Evolutionary conservation across 2,113 vertebrate species (phyloP), one percentile per base, ranked within the genome.

Genomic region (Eretmochelys imbricata): DNA sequence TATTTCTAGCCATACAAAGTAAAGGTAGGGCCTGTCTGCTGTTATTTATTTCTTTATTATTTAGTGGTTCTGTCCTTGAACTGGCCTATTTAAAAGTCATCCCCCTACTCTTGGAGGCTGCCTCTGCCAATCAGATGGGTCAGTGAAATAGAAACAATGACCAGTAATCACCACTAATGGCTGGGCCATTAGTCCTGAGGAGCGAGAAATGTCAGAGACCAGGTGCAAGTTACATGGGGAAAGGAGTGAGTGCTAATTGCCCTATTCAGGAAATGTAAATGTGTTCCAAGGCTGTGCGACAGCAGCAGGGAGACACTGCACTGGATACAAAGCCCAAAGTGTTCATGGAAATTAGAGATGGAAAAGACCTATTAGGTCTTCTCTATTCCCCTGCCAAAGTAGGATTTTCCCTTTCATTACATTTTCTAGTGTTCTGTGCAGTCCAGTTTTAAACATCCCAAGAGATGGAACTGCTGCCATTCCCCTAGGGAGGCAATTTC

Each of bases 181-280:
- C 86, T 78, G 65, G n/a, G 49, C 55, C 89, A 97, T 97, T 97
- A 97, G 97, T 91, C 85, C 91, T 95, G 95, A 97, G 91, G 97
- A 97, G 84, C 42, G 88, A 93, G 22, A 16, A 54, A 35, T 78
- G 88, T 90, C 96, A 87, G 95, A 89, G 91, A 91, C 94, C 95
- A 93, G 96, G 91, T 96, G 89, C 81, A 0, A 96, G 95, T 59
- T 93, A 87, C 87, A 65, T 1, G 0, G 81, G 85, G 55, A 91
- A 65, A 95, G 92, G 80, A 95, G 89, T 1, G 46, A 85, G 94
- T 90, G 22, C 78, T 97, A 96, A 98, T 97, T 96, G 93, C 93
- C 85, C 87, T 94, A 94, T 95, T 97, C 95, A 97, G 94, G 89
- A 97, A 97, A 97, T 94, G 95, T 87, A 95, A 97, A 97, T 97